Percentiles rank a stretch among this genome's conserved stretches.
These are phyloP conservation scores for Acleris cristana DNA, from an alignment of 2,888 invertebrate genomes.

Conservation along the genomic window DNA sequence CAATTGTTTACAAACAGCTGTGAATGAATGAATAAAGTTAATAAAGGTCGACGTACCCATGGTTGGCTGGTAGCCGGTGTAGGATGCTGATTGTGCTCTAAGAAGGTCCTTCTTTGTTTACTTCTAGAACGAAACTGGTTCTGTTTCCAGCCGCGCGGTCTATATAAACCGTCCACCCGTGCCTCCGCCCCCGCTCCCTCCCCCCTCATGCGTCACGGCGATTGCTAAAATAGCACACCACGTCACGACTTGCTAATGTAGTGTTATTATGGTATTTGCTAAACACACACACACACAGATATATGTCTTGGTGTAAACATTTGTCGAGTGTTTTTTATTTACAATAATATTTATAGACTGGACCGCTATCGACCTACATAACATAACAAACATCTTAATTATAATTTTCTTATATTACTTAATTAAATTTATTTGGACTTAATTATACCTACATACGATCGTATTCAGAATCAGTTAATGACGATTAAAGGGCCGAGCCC, in stretches of 20 bases:
- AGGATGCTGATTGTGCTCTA: conserved; percentile 51
- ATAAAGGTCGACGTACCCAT: conserved; percentile 69
- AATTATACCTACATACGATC: too few relatives aligned
- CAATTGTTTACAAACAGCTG: conserved; percentile 28
- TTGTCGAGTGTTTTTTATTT: neutral
- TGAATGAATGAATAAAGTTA: conserved; percentile 19
- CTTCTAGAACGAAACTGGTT: conserved; percentile 73
- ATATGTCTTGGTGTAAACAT: conserved; percentile 3
- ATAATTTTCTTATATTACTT: too few relatives aligned
- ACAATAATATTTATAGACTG: neutral
- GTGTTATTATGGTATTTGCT: conserved; percentile 30
- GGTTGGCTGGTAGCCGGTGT: conserved; percentile 58
- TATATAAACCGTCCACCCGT: conserved; percentile 69
- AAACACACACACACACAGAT: conserved; percentile 13
- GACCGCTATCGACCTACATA: too few relatives aligned
- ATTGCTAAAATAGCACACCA: conserved; percentile 38
- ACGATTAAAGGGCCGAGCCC: too few relatives aligned
- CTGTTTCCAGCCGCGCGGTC: conserved; percentile 57
- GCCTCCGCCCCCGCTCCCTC: conserved; percentile 42
- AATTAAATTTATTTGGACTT: too few relatives aligned
- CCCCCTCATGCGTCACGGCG: conserved; percentile 65
- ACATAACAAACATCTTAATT: too few relatives aligned
- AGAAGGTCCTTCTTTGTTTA: conserved; percentile 66
- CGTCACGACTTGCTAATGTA: conserved; percentile 24
- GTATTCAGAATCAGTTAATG: too few relatives aligned